phyloP scores from a whole-genome alignment of 1,140 invertebrate species.

The Atta cephalotes region DNA sequence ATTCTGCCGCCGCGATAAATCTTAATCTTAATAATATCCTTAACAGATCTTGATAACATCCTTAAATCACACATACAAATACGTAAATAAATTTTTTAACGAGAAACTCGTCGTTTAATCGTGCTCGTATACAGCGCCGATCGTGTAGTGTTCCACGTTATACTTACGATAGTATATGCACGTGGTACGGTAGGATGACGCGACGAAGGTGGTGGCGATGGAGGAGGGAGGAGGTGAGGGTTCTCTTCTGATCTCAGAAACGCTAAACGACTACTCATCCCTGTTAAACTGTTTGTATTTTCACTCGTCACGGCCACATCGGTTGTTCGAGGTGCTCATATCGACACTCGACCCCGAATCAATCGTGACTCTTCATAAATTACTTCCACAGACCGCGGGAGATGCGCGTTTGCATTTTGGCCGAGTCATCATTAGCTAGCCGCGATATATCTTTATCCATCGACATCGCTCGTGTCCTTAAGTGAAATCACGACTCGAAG shows the following conservation, averaged over 20 bases:
- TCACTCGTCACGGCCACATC: slow-evolving; percentile 83
- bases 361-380: slow-evolving; percentile 80
- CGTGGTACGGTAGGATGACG: slow-evolving; percentile 47
- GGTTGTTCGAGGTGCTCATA: slow-evolving; percentile 79
- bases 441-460: slow-evolving; percentile 82
- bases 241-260: slow-evolving; percentile 76
- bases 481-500: slow-evolving; percentile 72
- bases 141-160: slow-evolving; percentile 40
- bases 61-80: neutral
- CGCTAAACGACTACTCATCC: slow-evolving; percentile 84
- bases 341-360: slow-evolving; percentile 78
- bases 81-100: slow-evolving; percentile 40
- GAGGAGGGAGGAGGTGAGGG: slow-evolving; percentile 54
- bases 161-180: slow-evolving; percentile 30
- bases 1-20: slow-evolving; percentile 12
- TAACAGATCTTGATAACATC: slow-evolving; percentile 14
- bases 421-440: slow-evolving; percentile 79
- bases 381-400: slow-evolving; percentile 46
- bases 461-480: slow-evolving; percentile 77
- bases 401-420: slow-evolving; percentile 68
- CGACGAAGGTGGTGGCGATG: neutral
- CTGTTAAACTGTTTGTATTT: slow-evolving; percentile 86
- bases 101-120: slow-evolving; percentile 50
- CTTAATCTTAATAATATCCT: slow-evolving; percentile 20
- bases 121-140: slow-evolving; percentile 45